Evolutionary conservation across 2,113 vertebrate genomes (phyloP), one percentile per base, ranked within the genome.

Genomic region (Gyps fulvus): DNA sequence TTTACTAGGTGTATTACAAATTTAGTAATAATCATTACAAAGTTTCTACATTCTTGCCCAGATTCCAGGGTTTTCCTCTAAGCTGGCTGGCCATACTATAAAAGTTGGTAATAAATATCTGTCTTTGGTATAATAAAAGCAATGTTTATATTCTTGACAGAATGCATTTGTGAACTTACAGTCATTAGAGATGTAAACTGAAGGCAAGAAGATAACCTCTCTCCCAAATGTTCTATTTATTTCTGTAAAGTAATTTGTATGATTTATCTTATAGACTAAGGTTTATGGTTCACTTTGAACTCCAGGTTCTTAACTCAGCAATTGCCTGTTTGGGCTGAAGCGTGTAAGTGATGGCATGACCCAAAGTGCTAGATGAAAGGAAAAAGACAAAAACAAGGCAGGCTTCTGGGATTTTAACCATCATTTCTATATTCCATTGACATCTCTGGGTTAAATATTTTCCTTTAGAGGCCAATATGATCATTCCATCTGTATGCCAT

Each of bases 201-300:
- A 97, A 97, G 97, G 97, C 94, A 97, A 96, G 94, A 88, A 93
- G 98, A 98, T 98, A 98, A 98, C 98, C 98, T 94, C 96, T 96
- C 97, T 97, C 96, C 92, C 87, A 96, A 97, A 97, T 76, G 96
- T 94, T 97, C 97, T 97, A 97, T 98, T 98, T 98, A 97, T 98
- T 98, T 98, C 97, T 97, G 97, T 96, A 97, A 98, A 98, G 97
- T 96, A 96, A 98, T 98, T 98, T 98, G 97, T 97, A 98, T 97
- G 97, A 98, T 98, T 98, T 98, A 98, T 98, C 97, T 97, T 93
- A 95, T 91, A 81, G 97, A 96, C 96, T 81, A 94, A 97, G 92
- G 98, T 98, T 98, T 98, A 98, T 96, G 96, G 97, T 91, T 98
- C 97, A 97, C 98, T 98, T 98, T 98, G 97, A 98, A 98, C 97